These are phyloP conservation scores for Cerceris ruficornis DNA, from an alignment of 2,888 invertebrate species.

Conservation along the genomic window DNA sequence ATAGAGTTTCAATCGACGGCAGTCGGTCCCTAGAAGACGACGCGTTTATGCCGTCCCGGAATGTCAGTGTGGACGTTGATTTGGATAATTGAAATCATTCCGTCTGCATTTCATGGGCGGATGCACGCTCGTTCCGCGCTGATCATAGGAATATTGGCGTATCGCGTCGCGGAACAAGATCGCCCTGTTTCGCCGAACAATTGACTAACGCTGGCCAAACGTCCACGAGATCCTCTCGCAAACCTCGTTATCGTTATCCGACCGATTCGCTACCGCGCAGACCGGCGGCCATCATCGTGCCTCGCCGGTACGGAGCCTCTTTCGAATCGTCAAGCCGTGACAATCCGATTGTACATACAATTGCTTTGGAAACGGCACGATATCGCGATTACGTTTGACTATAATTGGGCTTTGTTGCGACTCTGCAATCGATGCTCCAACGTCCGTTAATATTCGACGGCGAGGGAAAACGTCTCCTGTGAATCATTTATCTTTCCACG, in stretches of 20 bases:
- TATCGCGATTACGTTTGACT: not conserved
- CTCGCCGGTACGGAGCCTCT: conserved; percentile 47
- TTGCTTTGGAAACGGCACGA: conserved; percentile 15
- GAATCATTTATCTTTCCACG: not conserved
- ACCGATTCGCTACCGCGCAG: conserved; percentile 53
- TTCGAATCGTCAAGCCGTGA: conserved; percentile 57
- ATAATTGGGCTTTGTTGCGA: conserved; percentile 25
- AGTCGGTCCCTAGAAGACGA: conserved; percentile 28
- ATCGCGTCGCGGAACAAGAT: conserved; percentile 63
- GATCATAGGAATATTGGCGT: conserved; percentile 64
- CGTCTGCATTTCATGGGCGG: conserved; percentile 71
- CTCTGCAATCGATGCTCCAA: not conserved
- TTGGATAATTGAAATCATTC: conserved; percentile 77
- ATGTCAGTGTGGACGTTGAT: conserved; percentile 62
- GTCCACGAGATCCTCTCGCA: conserved; percentile 47
- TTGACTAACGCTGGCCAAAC: conserved; percentile 39
- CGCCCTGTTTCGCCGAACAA: conserved; percentile 58
- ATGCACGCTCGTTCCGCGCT: conserved; percentile 62
- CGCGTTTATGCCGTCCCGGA: conserved; percentile 6
- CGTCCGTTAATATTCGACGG: not conserved
- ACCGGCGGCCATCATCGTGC: not conserved
- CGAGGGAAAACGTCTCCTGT: not conserved
- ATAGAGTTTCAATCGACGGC: conserved; percentile 57
- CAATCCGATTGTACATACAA: conserved; percentile 53
- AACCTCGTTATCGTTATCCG: conserved; percentile 68